phyloP scores from a whole-genome alignment of 2,113 vertebrate genomes.

The Mustela lutreola region DNA sequence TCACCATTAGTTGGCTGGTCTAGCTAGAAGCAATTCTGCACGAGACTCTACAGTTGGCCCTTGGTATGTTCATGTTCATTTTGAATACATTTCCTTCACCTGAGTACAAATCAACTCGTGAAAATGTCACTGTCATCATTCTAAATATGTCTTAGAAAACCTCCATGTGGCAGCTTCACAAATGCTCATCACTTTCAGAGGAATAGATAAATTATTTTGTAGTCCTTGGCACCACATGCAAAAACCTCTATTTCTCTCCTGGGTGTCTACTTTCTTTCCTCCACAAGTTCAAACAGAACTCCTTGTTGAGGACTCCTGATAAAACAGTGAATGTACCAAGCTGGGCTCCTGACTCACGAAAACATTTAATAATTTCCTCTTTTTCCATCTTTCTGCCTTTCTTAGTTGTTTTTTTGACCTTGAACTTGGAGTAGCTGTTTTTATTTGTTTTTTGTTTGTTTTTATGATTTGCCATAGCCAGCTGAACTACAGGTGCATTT shows the following conservation, averaged over 20 bases:
- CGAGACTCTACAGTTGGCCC: background rate
- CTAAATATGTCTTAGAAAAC: conserved; percentile 4
- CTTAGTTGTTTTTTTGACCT: background rate
- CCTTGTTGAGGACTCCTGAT: background rate
- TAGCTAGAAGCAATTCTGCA: background rate
- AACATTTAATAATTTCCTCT: background rate
- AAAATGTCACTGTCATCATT: background rate
- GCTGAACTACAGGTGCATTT: background rate
- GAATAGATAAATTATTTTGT: background rate
- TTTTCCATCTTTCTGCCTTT: background rate
- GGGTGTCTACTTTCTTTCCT: background rate
- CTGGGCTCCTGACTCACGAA: background rate
- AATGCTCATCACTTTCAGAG: background rate
- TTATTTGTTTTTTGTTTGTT: background rate
- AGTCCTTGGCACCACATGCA: background rate
- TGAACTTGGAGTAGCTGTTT: background rate
- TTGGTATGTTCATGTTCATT: background rate
- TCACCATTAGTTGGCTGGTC: background rate
- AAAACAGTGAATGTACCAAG: background rate
- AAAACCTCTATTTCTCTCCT: background rate
- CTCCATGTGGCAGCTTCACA: background rate
- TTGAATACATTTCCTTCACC: background rate
- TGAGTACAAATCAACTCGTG: background rate
- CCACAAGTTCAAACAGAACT: background rate
- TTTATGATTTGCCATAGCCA: background rate